These are phyloP conservation scores for Neopipo cinnamomea DNA, from an alignment of 2,113 vertebrate species.

Conservation along the genomic window DNA sequence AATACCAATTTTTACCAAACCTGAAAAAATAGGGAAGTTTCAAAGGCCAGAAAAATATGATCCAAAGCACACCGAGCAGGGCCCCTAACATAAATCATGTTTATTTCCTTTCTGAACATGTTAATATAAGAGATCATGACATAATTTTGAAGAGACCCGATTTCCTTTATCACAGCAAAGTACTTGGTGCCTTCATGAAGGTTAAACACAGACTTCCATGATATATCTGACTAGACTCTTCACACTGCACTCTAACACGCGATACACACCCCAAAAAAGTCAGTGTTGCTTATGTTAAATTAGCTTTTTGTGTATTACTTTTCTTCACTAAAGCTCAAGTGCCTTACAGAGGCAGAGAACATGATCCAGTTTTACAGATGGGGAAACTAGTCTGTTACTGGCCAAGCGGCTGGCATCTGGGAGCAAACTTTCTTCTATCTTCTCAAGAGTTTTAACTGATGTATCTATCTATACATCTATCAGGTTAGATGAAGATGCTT, in stretches of 20 bases:
- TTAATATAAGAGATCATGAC: neutral
- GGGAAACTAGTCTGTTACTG: neutral
- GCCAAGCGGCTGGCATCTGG: neutral
- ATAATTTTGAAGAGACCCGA: neutral
- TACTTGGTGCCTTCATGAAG: neutral
- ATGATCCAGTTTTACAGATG: accelerated
- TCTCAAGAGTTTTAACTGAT: neutral
- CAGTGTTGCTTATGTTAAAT: neutral
- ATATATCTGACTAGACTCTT: neutral
- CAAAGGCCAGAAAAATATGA: neutral
- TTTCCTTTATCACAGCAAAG: neutral
- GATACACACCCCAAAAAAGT: neutral
- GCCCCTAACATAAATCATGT: neutral
- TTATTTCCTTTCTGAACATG: neutral
- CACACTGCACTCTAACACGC: neutral
- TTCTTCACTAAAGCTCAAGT: neutral
- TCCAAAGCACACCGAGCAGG: neutral
- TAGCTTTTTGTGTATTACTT: neutral
- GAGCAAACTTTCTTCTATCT: neutral
- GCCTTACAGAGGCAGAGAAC: neutral
- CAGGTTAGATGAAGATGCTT: neutral
- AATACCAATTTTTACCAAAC: neutral
- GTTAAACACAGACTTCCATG: neutral
- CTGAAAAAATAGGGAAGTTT: neutral
- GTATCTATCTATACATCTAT: neutral